Base-by-base conservation (phyloP, 2,797 vertebrate species). In the Micromesistius poutassou region DNA sequence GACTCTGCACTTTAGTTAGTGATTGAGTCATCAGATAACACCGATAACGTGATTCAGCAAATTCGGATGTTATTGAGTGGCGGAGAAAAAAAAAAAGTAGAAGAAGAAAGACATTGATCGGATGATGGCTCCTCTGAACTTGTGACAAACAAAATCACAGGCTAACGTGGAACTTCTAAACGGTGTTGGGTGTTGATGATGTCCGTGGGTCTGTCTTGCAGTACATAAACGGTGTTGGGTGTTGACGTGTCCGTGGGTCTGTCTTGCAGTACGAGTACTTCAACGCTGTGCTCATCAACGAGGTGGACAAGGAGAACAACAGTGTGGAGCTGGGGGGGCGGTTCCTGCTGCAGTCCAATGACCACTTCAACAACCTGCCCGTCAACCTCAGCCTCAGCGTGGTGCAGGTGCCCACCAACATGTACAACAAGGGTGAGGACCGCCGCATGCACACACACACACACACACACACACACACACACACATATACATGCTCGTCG, bases 391-490 rank as follows among this genome's bases (percentile, higher is more conserved):
- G 97, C 73, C 94, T 99, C 89, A 99, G 98, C 62, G 97, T 97
- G 3, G 98, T 99, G 77, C 98, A 99, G 91, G 98, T 99, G 55
- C 98, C 98, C 82, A 99, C 98, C 31, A 99, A 99, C 90, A 98
- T 99, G 96, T 99, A 99, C 90, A 99, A 99, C 88, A 98, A 98
- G 95, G 98, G 96, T 98, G 94, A 79, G 93, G 77, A 68, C 73
- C 77, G n/a, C 0, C 12, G n/a, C 50, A 38, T n/a, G 2, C 80
- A 93, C 95, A 91, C 94, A 94, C 84, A 93, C 71, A 94, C 75
- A 93, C 94, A 91, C 92, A 90, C 22, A 42, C 73, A 70, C 78
- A 75, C 74, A 25, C 50, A 71, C 38, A 40, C 38, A 9, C 8
- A 40, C 38, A 9, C 38, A 40, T 8, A 40, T 9, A 40, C 12